Conservation (phyloP, 2,888 invertebrate species). For the Octodonta nipae region DNA sequence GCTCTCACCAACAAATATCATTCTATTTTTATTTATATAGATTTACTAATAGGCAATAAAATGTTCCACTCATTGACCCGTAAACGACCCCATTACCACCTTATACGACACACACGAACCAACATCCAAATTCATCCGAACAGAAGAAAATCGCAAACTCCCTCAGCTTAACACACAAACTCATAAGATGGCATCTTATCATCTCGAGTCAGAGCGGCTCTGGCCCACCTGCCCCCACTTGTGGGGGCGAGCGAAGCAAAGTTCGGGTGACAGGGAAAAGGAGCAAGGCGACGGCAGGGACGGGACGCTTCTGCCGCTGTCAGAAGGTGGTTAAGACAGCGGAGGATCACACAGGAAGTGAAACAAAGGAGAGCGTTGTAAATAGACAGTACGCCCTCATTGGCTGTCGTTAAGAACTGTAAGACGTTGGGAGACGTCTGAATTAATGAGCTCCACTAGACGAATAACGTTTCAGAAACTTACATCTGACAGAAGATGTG, state of each 20-base stretch:
- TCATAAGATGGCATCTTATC: background rate
- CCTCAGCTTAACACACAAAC: background rate
- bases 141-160: too few relatives aligned
- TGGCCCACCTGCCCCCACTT: background rate
- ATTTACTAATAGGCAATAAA: too few relatives aligned
- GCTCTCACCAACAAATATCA: too few relatives aligned
- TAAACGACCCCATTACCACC: too few relatives aligned
- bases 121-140: too few relatives aligned
- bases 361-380: conserved; percentile 30
- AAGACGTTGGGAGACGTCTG: conserved; percentile 32
- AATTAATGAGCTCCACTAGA: conserved; percentile 30
- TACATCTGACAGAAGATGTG: conserved; percentile 19
- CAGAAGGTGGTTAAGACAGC: conserved; percentile 17
- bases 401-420: conserved; percentile 34
- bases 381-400: conserved; percentile 31
- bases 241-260: background rate
- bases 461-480: conserved; percentile 15
- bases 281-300: too few relatives aligned
- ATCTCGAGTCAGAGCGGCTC: background rate
- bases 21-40: too few relatives aligned
- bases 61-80: too few relatives aligned
- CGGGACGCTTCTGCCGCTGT: background rate
- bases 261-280: too few relatives aligned
- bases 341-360: conserved; percentile 18
- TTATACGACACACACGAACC: too few relatives aligned